Conservation (phyloP, 2,797 vertebrate species). For the Sciurus carolinensis region DNA sequence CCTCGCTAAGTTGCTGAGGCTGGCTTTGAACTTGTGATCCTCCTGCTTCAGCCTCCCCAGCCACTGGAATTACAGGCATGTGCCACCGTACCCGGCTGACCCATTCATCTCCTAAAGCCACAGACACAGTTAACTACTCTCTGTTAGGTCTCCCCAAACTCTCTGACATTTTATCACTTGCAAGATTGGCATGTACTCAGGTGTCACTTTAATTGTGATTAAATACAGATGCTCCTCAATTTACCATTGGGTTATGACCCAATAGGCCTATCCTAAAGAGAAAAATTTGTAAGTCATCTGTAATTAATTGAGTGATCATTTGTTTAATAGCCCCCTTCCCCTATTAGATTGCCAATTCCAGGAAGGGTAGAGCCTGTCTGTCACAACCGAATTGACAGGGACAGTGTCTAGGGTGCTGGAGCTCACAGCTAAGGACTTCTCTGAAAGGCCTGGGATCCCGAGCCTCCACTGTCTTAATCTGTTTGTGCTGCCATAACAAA, state of each 20-base stretch:
- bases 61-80: too few relatives aligned
- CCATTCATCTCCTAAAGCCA: not conserved
- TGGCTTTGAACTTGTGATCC: too few relatives aligned
- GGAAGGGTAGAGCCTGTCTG: not conserved
- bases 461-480: not conserved
- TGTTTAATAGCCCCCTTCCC: constrained; percentile 39
- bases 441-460: not conserved
- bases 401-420: not conserved
- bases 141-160: not conserved
- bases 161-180: constrained; percentile 62
- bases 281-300: constrained; percentile 5
- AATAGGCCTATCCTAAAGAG: not conserved
- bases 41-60: too few relatives aligned
- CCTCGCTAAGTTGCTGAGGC: too few relatives aligned
- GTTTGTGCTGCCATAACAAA: not conserved
- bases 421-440: not conserved
- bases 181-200: constrained; percentile 53
- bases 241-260: constrained; percentile 29
- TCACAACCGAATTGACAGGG: constrained; percentile 21
- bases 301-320: constrained; percentile 61
- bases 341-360: not conserved
- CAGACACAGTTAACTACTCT: not conserved
- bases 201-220: constrained; percentile 59
- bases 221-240: constrained; percentile 59
- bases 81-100: not conserved